Conservation (phyloP, 2,888 invertebrate species). For the Lithophane socia region DNA sequence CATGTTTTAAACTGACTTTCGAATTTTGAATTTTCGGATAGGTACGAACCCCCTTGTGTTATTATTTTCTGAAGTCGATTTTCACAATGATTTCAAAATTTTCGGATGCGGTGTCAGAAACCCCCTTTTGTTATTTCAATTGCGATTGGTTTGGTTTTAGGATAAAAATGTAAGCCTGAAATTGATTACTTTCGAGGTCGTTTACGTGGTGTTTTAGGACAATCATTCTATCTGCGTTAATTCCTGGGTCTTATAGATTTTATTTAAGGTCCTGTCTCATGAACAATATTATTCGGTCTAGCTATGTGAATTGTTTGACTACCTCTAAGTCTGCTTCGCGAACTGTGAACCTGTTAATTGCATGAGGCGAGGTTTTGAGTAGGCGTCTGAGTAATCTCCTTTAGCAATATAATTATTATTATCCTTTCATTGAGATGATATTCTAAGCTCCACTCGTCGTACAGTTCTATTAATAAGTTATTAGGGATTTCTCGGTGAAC, state of each 20-base stretch:
- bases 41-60: neutral
- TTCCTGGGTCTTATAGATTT: neutral
- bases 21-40: conserved; percentile 38
- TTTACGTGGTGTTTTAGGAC: too few species aligned
- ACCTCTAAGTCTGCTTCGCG: neutral
- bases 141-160: neutral
- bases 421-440: conserved; percentile 8
- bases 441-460: neutral
- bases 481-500: neutral
- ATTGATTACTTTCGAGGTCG: neutral
- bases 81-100: neutral
- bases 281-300: neutral
- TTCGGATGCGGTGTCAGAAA: too few species aligned
- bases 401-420: neutral
- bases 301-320: neutral
- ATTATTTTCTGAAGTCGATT: too few species aligned
- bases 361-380: conserved; percentile 4
- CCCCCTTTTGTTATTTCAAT: neutral
- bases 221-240: neutral
- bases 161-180: neutral
- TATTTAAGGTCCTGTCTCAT: neutral
- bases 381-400: conserved; percentile 26
- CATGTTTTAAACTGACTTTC: conserved; percentile 54
- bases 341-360: conserved; percentile 38
- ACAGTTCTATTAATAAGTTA: conserved; percentile 1